A percentile compares a stretch with the other conserved stretches of the same genome.
These are phyloP conservation scores for Cassiopea xamachana DNA, from an alignment of 30 jellyfish, hydroid and myxozoan species.

Conservation along the genomic window DNA sequence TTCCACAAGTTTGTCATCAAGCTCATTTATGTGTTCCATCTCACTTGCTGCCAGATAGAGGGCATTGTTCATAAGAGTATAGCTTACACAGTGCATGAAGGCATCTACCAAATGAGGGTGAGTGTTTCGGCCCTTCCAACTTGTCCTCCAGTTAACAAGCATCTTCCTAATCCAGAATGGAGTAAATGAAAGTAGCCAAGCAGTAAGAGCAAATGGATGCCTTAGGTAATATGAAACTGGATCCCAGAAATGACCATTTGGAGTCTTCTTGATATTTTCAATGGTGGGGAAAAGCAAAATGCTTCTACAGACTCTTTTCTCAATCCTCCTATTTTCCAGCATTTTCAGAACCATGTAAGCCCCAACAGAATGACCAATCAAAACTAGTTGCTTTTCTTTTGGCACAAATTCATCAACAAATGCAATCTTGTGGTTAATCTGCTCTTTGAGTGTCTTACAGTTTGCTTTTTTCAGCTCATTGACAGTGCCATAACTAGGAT, in stretches of 20 bases:
- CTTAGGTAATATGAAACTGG: slow-evolving; percentile 79
- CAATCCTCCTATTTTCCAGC: slow-evolving; percentile 57
- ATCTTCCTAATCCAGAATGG: slow-evolving; percentile 73
- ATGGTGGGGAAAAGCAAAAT: slow-evolving; percentile 82
- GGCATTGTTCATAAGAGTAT: slow-evolving; percentile 80
- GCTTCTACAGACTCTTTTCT: slow-evolving; percentile 30
- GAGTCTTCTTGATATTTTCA: slow-evolving; percentile 63
- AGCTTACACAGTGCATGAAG: slow-evolving; percentile 59
- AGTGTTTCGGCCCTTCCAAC: slow-evolving; percentile 76
- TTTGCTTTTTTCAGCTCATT: slow-evolving; percentile 29
- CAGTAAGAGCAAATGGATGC: slow-evolving; percentile 68
- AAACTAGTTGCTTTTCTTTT: slow-evolving; percentile 40
- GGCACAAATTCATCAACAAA: slow-evolving; percentile 69
- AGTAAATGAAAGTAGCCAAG: slow-evolving; percentile 65
- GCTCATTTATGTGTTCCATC: slow-evolving; percentile 72
- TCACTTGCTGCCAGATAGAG: slow-evolving; percentile 81
- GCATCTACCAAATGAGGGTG: slow-evolving; percentile 52
- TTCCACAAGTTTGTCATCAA: slow-evolving; percentile 45
- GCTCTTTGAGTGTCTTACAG: slow-evolving; percentile 59
- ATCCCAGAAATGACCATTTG: slow-evolving; percentile 88
- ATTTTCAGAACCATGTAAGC: slow-evolving; percentile 76
- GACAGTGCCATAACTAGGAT: slow-evolving; percentile 14
- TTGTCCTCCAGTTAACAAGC: slow-evolving; percentile 83
- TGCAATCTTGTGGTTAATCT: slow-evolving; percentile 75
- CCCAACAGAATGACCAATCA: slow-evolving; percentile 91